Conservation (phyloP, 1,140 invertebrate species). For the Drosophila ananassae region DNA sequence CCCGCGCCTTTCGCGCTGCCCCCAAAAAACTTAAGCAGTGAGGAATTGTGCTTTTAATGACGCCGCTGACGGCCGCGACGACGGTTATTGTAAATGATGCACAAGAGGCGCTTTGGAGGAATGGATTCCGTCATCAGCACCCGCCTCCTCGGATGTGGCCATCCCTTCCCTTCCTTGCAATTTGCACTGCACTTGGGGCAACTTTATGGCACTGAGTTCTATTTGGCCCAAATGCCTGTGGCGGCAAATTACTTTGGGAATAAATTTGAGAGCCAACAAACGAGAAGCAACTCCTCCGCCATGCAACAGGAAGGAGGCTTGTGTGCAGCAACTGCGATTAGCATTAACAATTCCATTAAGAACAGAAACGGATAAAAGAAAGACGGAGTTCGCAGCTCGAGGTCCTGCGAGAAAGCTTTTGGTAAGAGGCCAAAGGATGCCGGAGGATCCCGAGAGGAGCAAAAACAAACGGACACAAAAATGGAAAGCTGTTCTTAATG, state of each 20-base stretch:
- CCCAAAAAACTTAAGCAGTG: conserved; percentile 18
- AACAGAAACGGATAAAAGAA: conserved; percentile 40
- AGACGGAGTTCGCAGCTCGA: conserved; percentile 39
- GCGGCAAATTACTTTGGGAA: conserved; percentile 46
- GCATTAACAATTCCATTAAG: conserved; percentile 78
- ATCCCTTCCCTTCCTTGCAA: too few species aligned
- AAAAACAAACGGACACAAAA: too few species aligned
- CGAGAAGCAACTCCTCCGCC: conserved; percentile 19
- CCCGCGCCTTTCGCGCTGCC: not conserved
- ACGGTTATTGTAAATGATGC: conserved; percentile 77
- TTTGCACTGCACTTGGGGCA: conserved; percentile 39
- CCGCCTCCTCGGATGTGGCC: not conserved
- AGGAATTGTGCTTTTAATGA: conserved; percentile 68
- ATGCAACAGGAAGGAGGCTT: conserved; percentile 24
- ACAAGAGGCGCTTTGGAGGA: conserved; percentile 52
- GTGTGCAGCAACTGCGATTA: conserved; percentile 33
- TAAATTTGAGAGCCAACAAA: conserved; percentile 43
- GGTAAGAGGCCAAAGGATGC: conserved; percentile 29
- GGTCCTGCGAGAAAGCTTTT: conserved; percentile 47
- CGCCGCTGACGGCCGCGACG: conserved; percentile 36
- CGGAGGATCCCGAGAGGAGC: not conserved
- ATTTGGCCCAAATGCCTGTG: conserved; percentile 28
- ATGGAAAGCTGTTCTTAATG: too few species aligned
- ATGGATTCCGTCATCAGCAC: conserved; percentile 18
- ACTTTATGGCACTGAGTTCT: conserved; percentile 39